Evolutionary conservation across 2,888 invertebrate genomes (phyloP).

Genomic region (Caenorhabditis zanzibari): DNA sequence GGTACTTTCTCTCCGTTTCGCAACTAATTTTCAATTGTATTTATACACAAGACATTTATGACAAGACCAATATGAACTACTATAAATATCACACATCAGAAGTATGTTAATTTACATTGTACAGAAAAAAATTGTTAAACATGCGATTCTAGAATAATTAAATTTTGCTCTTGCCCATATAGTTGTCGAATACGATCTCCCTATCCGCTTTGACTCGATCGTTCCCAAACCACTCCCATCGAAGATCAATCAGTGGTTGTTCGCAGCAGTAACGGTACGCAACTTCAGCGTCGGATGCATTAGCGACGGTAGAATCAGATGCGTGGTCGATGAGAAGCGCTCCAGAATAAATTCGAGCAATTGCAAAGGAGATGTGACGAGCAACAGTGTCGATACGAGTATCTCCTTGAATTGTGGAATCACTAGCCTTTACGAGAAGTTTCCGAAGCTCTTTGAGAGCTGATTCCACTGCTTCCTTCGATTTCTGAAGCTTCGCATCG

Average conservation of each 20-base stretch:
- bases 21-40: constrained; percentile 30
- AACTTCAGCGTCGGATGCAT: constrained; percentile 71
- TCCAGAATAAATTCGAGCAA: constrained; percentile 84
- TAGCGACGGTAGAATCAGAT: constrained; percentile 71
- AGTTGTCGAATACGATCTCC: constrained; percentile 76
- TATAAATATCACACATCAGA: constrained; percentile 7
- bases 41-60: constrained; percentile 18
- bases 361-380: constrained; percentile 85
- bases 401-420: constrained; percentile 44
- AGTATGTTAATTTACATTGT: constrained; percentile 6
- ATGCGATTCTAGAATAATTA: constrained; percentile 4
- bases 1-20: constrained; percentile 50
- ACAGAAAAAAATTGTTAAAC: constrained; percentile 22
- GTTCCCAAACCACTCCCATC: constrained; percentile 67
- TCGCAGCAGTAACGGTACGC: constrained; percentile 75
- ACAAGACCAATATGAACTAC: constrained; percentile 12
- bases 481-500: constrained; percentile 52
- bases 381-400: constrained; percentile 84
- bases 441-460: constrained; percentile 65
- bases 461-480: constrained; percentile 56
- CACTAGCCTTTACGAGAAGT: constrained; percentile 67
- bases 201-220: constrained; percentile 69
- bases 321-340: constrained; percentile 84
- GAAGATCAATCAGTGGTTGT: constrained; percentile 71
- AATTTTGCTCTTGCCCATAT: constrained; percentile 57